phyloP scores from a whole-genome alignment of 2,113 vertebrate genomes.

The Boleophthalmus pectinirostris region DNA sequence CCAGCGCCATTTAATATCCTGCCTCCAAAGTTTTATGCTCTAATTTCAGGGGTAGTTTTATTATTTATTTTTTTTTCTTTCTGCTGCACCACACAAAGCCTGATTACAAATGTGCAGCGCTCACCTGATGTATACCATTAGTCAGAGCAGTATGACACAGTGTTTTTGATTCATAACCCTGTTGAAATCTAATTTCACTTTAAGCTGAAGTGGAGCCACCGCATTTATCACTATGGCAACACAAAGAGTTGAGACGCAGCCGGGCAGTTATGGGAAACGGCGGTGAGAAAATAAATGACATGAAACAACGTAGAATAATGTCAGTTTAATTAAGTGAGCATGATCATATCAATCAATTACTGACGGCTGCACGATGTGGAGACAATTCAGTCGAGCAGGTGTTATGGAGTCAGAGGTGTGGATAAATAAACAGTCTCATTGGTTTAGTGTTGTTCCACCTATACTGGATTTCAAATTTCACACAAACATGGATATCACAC shows the following conservation, averaged over 20 bases:
- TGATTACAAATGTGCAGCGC: conserved; percentile 20
- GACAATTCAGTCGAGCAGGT: conserved; percentile 1
- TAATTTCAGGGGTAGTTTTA: not conserved
- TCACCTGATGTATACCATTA: conserved; percentile 36
- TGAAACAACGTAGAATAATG: conserved; percentile 9
- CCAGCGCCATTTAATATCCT: conserved; percentile 15
- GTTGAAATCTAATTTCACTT: conserved; percentile 49
- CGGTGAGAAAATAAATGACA: conserved; percentile 9
- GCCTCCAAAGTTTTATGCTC: not conserved
- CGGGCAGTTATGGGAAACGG: not conserved
- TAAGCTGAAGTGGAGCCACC: conserved; percentile 21
- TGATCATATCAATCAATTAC: conserved; percentile 9
- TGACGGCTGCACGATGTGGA: not conserved
- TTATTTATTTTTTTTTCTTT: not conserved
- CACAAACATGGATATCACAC: too few relatives aligned
- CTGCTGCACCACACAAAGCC: conserved; percentile 7
- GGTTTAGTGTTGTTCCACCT: not conserved
- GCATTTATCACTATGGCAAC: conserved; percentile 41
- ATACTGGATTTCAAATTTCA: too few relatives aligned
- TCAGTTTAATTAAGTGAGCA: conserved; percentile 1
- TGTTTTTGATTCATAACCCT: conserved; percentile 52
- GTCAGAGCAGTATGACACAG: conserved; percentile 31
- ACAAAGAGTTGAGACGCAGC: not conserved
- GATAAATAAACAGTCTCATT: not conserved
- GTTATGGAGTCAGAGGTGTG: not conserved